Conservation (phyloP, 2,888 invertebrate genomes). For the Cordilura impudica region DNA sequence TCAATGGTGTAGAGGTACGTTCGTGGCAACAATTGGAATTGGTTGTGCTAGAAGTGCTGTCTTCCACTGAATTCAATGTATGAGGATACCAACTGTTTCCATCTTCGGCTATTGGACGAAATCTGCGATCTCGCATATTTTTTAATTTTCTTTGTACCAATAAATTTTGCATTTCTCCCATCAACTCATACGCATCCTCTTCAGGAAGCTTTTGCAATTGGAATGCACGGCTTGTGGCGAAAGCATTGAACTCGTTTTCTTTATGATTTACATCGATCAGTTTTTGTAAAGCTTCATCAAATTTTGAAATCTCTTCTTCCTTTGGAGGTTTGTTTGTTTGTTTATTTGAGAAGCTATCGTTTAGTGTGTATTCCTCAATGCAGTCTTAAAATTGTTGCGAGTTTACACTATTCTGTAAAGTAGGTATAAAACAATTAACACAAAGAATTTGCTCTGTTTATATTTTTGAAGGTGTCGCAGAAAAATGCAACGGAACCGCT, state of each 20-base stretch:
- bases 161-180: slow-evolving; percentile 10
- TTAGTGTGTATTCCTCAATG: too few relatives aligned
- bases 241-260: neutral
- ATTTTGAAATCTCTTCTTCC: too few relatives aligned
- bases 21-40: neutral
- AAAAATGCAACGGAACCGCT: too few relatives aligned
- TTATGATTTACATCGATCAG: too few relatives aligned
- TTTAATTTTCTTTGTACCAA: neutral
- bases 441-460: too few relatives aligned
- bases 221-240: neutral
- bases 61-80: neutral
- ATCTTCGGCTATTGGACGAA: slow-evolving; percentile 68
- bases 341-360: too few relatives aligned
- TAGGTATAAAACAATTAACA: too few relatives aligned
- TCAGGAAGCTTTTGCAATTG: slow-evolving; percentile 1
- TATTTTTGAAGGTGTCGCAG: too few relatives aligned
- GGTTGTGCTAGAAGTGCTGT: neutral
- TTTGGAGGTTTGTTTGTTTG: too few relatives aligned
- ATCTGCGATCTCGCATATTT: neutral
- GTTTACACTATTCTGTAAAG: too few relatives aligned
- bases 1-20: slow-evolving; percentile 11
- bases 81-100: neutral
- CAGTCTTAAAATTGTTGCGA: too few relatives aligned
- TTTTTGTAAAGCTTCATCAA: too few relatives aligned
- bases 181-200: slow-evolving; percentile 3